phyloP scores from a whole-genome alignment of 2,888 invertebrate genomes.

The Operophtera brumata region DNA sequence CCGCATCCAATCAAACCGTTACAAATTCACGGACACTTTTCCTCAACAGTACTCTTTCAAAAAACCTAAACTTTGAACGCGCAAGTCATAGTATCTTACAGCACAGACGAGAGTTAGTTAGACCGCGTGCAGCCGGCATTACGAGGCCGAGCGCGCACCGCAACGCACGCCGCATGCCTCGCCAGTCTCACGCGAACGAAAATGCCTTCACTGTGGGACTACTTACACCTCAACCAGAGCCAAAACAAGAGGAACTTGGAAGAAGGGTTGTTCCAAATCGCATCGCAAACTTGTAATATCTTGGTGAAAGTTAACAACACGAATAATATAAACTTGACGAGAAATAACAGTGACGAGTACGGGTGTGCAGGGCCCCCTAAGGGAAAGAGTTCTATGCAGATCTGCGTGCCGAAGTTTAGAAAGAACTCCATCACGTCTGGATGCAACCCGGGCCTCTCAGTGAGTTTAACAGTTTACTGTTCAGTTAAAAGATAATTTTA shows the following conservation, averaged over 20 bases:
- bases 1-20: no score
- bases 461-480: no score
- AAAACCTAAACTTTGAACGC: slow-evolving; percentile 58
- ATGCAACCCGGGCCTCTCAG: slow-evolving; percentile 82
- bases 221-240: slow-evolving; percentile 76
- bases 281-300: slow-evolving; percentile 88
- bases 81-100: slow-evolving; percentile 52
- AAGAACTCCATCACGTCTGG: slow-evolving; percentile 75
- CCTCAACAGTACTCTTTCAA: slow-evolving; percentile 41
- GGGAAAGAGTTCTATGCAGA: slow-evolving; percentile 73
- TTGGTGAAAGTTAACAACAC: slow-evolving; percentile 88
- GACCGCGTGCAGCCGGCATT: slow-evolving; percentile 11
- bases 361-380: slow-evolving; percentile 73
- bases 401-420: slow-evolving; percentile 80
- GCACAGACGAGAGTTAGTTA: not conserved
- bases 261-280: slow-evolving; percentile 88
- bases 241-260: slow-evolving; percentile 84
- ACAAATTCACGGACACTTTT: slow-evolving; percentile 29
- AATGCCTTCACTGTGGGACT: slow-evolving; percentile 84
- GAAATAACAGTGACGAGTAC: slow-evolving; percentile 83
- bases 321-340: slow-evolving; percentile 85
- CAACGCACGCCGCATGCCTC: slow-evolving; percentile 28
- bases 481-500: not conserved
- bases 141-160: slow-evolving; percentile 39
- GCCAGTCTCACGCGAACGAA: slow-evolving; percentile 39